These are phyloP conservation scores for Pagetopsis macropterus DNA, from an alignment of 2,797 vertebrate genomes.

Conservation along the genomic window DNA sequence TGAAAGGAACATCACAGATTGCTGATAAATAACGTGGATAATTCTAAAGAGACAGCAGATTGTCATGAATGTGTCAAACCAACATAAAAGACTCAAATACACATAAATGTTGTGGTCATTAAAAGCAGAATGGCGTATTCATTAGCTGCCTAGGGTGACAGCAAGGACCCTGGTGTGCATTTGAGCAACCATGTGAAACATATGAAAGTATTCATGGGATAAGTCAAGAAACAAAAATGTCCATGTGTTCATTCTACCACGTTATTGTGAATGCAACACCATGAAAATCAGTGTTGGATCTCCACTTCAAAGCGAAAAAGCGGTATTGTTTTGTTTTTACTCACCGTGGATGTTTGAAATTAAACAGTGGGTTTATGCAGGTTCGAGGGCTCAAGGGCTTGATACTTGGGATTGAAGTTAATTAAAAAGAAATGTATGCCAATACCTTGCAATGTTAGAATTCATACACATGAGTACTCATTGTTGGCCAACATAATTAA, in stretches of 20 bases:
- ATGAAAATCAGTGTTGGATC: slow-evolving; percentile 8
- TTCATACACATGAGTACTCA: slow-evolving; percentile 1
- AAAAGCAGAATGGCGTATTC: slow-evolving; percentile 9
- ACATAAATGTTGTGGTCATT: background rate
- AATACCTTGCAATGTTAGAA: slow-evolving; percentile 7
- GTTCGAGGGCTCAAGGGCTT: slow-evolving; percentile 28
- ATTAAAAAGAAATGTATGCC: slow-evolving; percentile 20
- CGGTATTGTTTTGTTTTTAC: slow-evolving; percentile 26
- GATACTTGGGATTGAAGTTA: slow-evolving; percentile 17
- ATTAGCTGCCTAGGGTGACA: background rate
- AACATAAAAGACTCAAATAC: slow-evolving; percentile 8
- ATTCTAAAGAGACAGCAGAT: background rate
- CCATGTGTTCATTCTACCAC: slow-evolving; percentile 8
- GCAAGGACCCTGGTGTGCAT: background rate
- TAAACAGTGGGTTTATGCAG: slow-evolving; percentile 29
- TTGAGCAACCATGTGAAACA: slow-evolving; percentile 24
- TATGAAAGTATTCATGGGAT: slow-evolving; percentile 13
- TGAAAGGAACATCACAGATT: background rate
- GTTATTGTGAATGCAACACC: slow-evolving; percentile 26
- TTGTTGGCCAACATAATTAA: slow-evolving; percentile 19
- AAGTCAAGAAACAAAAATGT: slow-evolving; percentile 30
- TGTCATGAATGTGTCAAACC: background rate
- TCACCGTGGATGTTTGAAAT: slow-evolving; percentile 30
- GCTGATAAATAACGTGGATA: background rate
- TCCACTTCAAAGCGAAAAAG: slow-evolving; percentile 27